These are phyloP conservation scores for Caenorhabditis tropicalis DNA, from an alignment of 1,140 invertebrate genomes.

Conservation along the genomic window DNA sequence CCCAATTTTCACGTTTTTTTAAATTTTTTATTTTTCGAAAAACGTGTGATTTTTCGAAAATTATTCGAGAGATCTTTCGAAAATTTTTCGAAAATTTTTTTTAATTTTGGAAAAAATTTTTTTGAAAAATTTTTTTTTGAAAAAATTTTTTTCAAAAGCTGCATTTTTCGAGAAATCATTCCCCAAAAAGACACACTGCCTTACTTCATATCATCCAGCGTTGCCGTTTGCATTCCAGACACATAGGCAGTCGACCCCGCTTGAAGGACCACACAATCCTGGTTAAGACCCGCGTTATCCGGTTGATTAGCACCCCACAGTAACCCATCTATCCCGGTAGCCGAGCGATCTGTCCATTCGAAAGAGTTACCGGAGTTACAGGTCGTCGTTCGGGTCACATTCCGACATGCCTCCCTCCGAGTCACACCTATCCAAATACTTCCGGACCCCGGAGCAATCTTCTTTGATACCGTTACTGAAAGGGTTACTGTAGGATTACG, in stretches of 20 bases:
- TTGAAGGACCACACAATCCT: background rate
- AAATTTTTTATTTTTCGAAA: no score
- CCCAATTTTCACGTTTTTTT: no score
- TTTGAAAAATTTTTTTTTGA: no score
- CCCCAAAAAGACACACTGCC: background rate
- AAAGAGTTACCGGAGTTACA: background rate
- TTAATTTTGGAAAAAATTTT: no score
- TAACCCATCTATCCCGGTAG: background rate
- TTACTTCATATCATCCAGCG: background rate
- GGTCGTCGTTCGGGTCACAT: background rate
- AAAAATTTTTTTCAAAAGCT: no score
- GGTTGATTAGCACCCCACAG: background rate
- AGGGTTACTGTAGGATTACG: no score
- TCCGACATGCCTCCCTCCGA: background rate
- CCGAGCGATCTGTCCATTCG: background rate
- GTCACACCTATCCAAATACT: background rate
- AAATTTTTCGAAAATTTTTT: no score
- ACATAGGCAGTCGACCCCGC: no score
- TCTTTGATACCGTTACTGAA: background rate
- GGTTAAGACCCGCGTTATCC: background rate
- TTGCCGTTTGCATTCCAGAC: background rate
- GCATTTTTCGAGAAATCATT: no score
- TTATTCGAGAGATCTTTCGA: no score
- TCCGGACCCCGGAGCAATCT: background rate
- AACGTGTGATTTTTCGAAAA: no score